Base-by-base conservation (phyloP, 92 coral and sea anemone species). In the Palythoa grandis region DNA sequence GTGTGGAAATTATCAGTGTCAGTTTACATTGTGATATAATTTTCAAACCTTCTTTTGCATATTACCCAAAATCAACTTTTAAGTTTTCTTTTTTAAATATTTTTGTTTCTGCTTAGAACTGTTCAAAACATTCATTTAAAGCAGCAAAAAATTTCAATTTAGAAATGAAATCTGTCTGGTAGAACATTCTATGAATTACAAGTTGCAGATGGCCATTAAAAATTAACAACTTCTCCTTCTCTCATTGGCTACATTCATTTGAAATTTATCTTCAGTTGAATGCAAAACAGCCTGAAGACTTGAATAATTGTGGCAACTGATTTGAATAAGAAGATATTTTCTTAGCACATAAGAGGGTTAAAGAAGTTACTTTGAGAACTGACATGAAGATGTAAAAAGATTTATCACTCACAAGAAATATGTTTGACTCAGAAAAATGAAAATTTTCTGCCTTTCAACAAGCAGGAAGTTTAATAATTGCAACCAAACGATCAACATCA, bases 241-340 rank as follows among this genome's bases (percentile, higher is more conserved):
- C 66, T 82, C 71, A 94, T 94, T 94, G 98, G 98, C 84, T 92
- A 80, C 58, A 19, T 84, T 25, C 84, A 70, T 68, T 92, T 90
- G 83, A 89, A 94, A 94, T 94, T 88, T 87, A 88, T 86, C 87
- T 87, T 92, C 90, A 86, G 93, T 90, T 92, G 77, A 88, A 88
- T 92, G 93, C 87, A 88, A 87, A 85, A 60, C 71, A 89, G 88
- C 76, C 35, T 70, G 75, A 19, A 60, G 66, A 20, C 43, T 52
- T 67, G 72, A 67, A 65, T 57, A 66, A 23, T 60, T 56, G 37
- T 76, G 68, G 37, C 82, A 76, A 16, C 48, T 23, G 68, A 54
- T 67, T 72, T 43, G 77, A 11, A 16, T 35, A 43, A 43, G 56
- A 15, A 72, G 25, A 72, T 69, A 25, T 54, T 76, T 76, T 29